Conservation (phyloP, 2,113 vertebrate species). For the Leucopternis melanops region DNA sequence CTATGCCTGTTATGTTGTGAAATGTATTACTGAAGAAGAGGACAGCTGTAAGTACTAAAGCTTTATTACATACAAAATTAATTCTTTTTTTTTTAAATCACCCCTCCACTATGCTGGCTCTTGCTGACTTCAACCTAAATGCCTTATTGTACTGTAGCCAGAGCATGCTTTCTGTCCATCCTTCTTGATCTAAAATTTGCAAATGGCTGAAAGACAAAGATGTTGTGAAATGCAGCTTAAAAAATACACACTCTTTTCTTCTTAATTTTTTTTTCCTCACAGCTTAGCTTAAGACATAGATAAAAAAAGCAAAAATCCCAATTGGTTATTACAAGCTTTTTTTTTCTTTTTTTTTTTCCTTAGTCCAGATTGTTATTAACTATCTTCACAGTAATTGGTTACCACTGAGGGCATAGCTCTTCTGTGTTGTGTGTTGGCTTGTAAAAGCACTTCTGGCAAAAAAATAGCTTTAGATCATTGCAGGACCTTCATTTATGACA, state of each 20-base stretch:
- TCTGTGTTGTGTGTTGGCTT: background rate
- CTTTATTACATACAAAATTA: conserved; percentile 53
- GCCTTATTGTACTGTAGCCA: background rate
- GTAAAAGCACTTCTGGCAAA: conserved; percentile 1
- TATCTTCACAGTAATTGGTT: background rate
- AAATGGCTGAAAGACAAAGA: background rate
- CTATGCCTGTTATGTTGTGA: conserved; percentile 99
- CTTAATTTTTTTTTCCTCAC: background rate
- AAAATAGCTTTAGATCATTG: conserved; percentile 1
- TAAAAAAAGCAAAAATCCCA: background rate
- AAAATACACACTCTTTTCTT: background rate
- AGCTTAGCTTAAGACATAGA: background rate
- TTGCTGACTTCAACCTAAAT: background rate
- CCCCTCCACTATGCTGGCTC: background rate
- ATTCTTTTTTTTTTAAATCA: background rate
- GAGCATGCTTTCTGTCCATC: background rate
- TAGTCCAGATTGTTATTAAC: background rate
- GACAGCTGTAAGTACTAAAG: conserved; percentile 96
- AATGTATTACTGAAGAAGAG: conserved; percentile 98
- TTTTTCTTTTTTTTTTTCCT: background rate
- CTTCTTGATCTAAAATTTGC: background rate
- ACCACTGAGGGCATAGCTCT: background rate
- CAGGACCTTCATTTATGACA: background rate
- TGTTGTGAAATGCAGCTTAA: background rate
- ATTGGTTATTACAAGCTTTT: background rate